Conservation (phyloP, 2,113 vertebrate genomes). For the Cyprinodon variegatus region DNA sequence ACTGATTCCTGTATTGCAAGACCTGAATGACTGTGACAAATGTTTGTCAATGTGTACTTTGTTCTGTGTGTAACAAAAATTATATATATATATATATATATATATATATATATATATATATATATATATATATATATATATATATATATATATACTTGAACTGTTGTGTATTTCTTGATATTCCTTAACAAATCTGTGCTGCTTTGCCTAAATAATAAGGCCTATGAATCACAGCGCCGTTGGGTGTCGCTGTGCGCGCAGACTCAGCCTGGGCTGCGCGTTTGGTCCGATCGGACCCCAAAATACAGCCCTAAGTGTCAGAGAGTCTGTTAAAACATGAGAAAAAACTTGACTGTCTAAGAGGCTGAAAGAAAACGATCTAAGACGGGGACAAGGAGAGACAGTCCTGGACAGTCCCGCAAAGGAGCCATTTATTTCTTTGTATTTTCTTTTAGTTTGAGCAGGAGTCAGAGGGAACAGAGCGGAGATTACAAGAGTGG, state of each 20-base stretch:
- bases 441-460: slow-evolving; percentile 1
- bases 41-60: too few relatives aligned
- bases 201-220: too few relatives aligned
- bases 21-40: too few relatives aligned
- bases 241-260: slow-evolving; percentile 79
- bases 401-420: slow-evolving; percentile 24
- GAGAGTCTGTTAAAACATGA: slow-evolving; percentile 66
- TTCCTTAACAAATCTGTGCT: background rate
- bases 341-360: slow-evolving; percentile 50
- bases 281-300: slow-evolving; percentile 62
- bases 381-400: slow-evolving; percentile 25
- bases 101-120: background rate
- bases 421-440: slow-evolving; percentile 26
- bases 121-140: slow-evolving; percentile 2
- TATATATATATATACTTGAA: background rate
- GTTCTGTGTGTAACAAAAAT: too few relatives aligned
- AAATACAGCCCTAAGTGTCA: slow-evolving; percentile 72
- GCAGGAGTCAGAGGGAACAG: slow-evolving; percentile 31
- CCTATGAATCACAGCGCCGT: slow-evolving; percentile 29
- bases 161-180: background rate
- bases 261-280: slow-evolving; percentile 36
- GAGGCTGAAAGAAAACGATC: slow-evolving; percentile 38
- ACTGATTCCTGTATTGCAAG: too few relatives aligned
- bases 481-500: slow-evolving; percentile 64
- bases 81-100: background rate